Evolutionary conservation across 2,797 vertebrate species (phyloP).

Genomic region (Anabacerthia variegaticeps): DNA sequence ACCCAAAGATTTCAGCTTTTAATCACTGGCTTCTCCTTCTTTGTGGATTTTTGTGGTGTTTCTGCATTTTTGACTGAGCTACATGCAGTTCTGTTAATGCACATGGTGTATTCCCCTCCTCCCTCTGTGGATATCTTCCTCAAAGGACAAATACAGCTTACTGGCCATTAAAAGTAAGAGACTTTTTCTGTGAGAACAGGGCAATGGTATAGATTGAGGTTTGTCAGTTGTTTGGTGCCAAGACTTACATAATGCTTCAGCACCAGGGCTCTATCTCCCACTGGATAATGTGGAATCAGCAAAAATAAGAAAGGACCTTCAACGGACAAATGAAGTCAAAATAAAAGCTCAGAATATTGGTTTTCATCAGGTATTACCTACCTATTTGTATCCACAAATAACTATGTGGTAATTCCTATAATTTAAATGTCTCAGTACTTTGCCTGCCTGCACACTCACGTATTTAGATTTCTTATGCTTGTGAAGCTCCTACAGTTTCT

Average conservation of each 20-base stretch:
- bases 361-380: not conserved
- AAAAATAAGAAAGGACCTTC: not conserved
- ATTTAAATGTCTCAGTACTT: conserved; percentile 30
- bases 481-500: not conserved
- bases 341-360: not conserved
- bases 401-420: not conserved
- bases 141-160: not conserved
- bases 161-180: not conserved
- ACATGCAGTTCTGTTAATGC: not conserved
- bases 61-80: not conserved
- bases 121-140: not conserved
- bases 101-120: fast-evolving
- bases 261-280: not conserved
- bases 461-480: not conserved
- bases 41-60: not conserved
- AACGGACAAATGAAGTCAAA: not conserved
- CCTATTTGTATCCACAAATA: not conserved
- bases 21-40: not conserved
- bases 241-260: not conserved
- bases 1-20: not conserved
- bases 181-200: not conserved
- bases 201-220: not conserved
- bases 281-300: fast-evolving
- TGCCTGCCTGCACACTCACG: not conserved
- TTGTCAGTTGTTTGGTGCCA: not conserved